Conservation (phyloP, 2,797 vertebrate species). For the Myotis daubentonii region DNA sequence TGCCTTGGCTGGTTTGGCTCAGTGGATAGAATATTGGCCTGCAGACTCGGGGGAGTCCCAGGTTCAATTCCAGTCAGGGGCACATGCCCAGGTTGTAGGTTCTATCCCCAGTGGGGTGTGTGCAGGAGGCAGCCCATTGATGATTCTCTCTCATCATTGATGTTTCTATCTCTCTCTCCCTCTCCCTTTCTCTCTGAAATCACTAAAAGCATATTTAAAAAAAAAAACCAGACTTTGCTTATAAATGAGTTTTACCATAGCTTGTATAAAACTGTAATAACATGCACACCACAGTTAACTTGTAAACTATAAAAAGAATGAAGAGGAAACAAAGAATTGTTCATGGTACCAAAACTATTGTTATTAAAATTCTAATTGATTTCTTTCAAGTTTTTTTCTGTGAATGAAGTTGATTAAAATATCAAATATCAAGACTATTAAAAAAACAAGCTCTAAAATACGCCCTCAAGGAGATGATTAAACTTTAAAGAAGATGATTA, state of each 20-base stretch:
- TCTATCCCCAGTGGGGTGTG: too few species aligned
- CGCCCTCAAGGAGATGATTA: not conserved
- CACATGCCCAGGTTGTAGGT: too few species aligned
- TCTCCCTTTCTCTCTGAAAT: too few species aligned
- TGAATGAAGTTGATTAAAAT: not conserved
- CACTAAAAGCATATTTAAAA: too few species aligned
- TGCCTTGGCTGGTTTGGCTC: not conserved
- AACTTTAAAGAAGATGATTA: constrained; percentile 2
- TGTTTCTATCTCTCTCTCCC: too few species aligned
- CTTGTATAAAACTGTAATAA: not conserved
- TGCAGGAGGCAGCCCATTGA: too few species aligned
- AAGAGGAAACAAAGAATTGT: not conserved
- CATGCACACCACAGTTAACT: not conserved
- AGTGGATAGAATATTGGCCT: too few species aligned
- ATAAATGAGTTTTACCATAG: not conserved
- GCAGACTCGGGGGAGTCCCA: too few species aligned
- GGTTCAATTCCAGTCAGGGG: too few species aligned
- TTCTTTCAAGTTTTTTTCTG: not conserved
- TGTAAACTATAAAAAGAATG: not conserved
- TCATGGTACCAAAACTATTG: not conserved
- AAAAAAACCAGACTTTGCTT: not conserved
- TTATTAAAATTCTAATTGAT: not conserved
- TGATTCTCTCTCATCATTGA: too few species aligned
- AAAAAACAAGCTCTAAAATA: constrained; percentile 44
- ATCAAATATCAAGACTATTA: constrained; percentile 12